These are phyloP conservation scores for Globia sparganii DNA, from an alignment of 2,888 invertebrate genomes.

Conservation along the genomic window DNA sequence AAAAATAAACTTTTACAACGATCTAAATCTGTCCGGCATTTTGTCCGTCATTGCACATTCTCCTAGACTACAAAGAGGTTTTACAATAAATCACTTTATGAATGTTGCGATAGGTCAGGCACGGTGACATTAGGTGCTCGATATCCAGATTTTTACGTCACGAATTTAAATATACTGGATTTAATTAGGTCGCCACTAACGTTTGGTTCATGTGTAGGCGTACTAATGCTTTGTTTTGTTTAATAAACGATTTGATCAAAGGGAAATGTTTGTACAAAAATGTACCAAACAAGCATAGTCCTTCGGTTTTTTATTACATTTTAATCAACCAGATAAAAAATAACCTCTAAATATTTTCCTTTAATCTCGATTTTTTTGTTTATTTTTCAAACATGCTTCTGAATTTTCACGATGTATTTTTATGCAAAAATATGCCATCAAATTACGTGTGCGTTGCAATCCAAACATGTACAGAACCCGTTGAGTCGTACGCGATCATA, in stretches of 20 bases:
- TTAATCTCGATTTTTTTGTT: slow-evolving; percentile 1
- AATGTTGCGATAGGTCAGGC: slow-evolving; percentile 65
- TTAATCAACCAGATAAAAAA: slow-evolving; percentile 14
- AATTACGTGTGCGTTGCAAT: slow-evolving; percentile 55
- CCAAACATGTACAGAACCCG: slow-evolving; percentile 55
- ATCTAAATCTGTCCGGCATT: slow-evolving; percentile 43
- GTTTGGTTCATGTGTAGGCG: slow-evolving; percentile 21
- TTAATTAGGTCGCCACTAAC: slow-evolving; percentile 33
- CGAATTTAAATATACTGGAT: slow-evolving; percentile 46
- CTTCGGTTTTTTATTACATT: slow-evolving; percentile 3
- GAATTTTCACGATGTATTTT: slow-evolving; percentile 27
- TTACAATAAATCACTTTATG: slow-evolving; percentile 58
- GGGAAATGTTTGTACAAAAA: background rate
- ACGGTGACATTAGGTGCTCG: slow-evolving; percentile 52
- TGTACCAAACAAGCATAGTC: background rate
- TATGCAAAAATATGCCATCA: slow-evolving; percentile 45
- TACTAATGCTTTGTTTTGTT: slow-evolving; percentile 29
- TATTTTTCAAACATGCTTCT: slow-evolving; percentile 17
- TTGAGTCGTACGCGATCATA: slow-evolving; percentile 68
- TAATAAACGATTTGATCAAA: background rate
- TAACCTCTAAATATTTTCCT: slow-evolving; percentile 17
- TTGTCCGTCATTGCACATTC: slow-evolving; percentile 21
- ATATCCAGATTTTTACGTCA: slow-evolving; percentile 63
- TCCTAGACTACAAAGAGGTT: slow-evolving; percentile 49
- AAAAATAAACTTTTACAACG: slow-evolving; percentile 46